These are phyloP conservation scores for Indicator maculatus DNA, from an alignment of 2,113 vertebrate genomes.

Conservation along the genomic window DNA sequence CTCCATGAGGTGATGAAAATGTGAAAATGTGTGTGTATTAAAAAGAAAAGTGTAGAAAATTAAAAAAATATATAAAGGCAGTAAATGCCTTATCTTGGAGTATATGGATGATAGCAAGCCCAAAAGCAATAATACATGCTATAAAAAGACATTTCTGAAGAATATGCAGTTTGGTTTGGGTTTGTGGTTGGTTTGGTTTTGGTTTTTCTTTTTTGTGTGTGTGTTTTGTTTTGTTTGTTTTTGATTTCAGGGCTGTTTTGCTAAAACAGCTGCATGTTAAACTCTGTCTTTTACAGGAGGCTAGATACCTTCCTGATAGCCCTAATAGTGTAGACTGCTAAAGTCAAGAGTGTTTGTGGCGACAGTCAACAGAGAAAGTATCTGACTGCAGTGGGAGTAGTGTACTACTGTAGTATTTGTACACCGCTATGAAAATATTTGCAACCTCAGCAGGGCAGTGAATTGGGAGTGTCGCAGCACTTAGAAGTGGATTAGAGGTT, in stretches of 20 bases:
- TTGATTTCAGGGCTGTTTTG: background rate
- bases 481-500: slow-evolving; percentile 7
- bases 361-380: background rate
- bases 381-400: background rate
- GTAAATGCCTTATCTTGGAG: background rate
- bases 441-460: slow-evolving; percentile 15
- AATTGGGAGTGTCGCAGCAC: background rate
- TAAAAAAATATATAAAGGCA: background rate
- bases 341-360: background rate
- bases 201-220: background rate
- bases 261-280: background rate
- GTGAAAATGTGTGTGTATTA: background rate
- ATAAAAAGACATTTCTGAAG: background rate
- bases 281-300: background rate
- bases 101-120: background rate
- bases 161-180: background rate
- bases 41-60: too few species aligned
- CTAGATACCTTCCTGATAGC: background rate
- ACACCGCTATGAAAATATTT: background rate
- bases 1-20: background rate
- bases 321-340: background rate
- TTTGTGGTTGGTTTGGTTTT: background rate
- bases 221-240: background rate
- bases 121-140: background rate
- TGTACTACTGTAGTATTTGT: background rate